These are phyloP conservation scores for Drosophila conformis DNA, from an alignment of 2,888 invertebrate genomes.

Conservation along the genomic window DNA sequence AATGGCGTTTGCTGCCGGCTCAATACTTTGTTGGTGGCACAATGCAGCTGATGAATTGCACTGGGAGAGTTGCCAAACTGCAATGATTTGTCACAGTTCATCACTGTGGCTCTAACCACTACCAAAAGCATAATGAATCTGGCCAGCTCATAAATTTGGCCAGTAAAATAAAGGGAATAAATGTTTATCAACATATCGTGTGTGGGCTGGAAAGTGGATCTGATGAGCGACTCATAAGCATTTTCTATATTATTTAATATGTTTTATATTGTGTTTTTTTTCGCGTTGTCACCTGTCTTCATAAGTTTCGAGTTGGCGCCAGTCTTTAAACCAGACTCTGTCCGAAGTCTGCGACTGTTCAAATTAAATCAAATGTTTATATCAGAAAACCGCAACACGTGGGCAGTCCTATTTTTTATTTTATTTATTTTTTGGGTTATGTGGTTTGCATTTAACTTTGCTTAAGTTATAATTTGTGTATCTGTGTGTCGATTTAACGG, in stretches of 20 bases:
- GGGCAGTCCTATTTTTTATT: constrained; percentile 46
- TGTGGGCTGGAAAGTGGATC: constrained; percentile 59
- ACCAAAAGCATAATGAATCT: constrained; percentile 24
- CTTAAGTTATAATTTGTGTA: constrained; percentile 75
- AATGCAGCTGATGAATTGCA: constrained; percentile 71
- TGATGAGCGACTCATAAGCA: constrained; percentile 4
- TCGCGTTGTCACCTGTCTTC: constrained; percentile 66
- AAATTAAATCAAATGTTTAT: constrained; percentile 57
- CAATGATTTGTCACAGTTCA: constrained; percentile 65
- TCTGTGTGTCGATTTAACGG: constrained; percentile 67
- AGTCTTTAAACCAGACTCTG: constrained; percentile 49
- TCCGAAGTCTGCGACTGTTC: constrained; percentile 45
- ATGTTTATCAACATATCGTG: constrained; percentile 61
- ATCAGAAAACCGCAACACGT: constrained; percentile 58
- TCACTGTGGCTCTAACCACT: constrained; percentile 25
- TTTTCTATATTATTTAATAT: constrained; percentile 3
- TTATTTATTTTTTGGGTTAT: constrained; percentile 32
- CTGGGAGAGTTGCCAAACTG: constrained; percentile 15
- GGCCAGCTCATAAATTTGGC: constrained; percentile 34
- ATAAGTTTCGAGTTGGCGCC: constrained; percentile 61
- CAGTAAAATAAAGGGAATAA: background rate
- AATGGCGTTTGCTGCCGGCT: constrained; percentile 55
- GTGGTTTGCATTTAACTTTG: constrained; percentile 65
- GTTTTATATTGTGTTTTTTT: constrained; percentile 22
- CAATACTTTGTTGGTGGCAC: constrained; percentile 75